Conservation (phyloP, 2,113 vertebrate genomes). For the Dinomys branickii region DNA sequence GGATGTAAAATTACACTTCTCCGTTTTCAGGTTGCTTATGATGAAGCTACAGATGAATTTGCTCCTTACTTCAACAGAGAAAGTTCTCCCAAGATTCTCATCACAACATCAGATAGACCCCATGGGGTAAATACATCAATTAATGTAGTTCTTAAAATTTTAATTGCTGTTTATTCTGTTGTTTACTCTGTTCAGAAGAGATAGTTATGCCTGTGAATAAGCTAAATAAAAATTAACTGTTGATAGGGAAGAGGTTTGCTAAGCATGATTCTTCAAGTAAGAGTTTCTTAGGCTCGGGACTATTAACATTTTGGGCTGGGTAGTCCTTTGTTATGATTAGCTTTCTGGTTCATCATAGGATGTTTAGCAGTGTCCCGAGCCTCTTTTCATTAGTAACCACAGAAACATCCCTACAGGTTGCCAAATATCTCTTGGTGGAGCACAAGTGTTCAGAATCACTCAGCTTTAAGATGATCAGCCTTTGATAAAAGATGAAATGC, state of each 20-base stretch:
- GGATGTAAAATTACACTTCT: constrained; percentile 35
- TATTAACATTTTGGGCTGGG: background rate
- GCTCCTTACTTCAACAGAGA: constrained; percentile 96
- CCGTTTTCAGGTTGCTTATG: constrained; percentile 92
- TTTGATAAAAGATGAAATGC: background rate
- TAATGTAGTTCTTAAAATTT: constrained; percentile 37
- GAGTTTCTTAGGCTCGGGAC: background rate
- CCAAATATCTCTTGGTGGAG: background rate
- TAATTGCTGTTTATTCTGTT: constrained; percentile 30
- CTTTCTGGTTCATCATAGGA: background rate
- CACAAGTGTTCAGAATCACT: background rate
- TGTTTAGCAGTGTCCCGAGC: background rate
- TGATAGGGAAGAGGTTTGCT: background rate
- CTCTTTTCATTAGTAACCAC: background rate
- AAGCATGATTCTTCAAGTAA: constrained; percentile 34
- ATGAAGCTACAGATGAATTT: constrained; percentile 98
- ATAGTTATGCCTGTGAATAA: constrained; percentile 14
- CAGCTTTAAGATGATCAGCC: background rate
- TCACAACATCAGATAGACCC: constrained; percentile 98
- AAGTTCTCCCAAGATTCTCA: constrained; percentile 97
- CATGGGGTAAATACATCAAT: constrained; percentile 90
- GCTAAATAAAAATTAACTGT: background rate
- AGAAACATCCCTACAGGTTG: background rate
- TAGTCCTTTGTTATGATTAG: background rate
- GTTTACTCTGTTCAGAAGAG: constrained; percentile 20